Conservation (phyloP, 2,113 vertebrate species). For the Uria aalge region DNA sequence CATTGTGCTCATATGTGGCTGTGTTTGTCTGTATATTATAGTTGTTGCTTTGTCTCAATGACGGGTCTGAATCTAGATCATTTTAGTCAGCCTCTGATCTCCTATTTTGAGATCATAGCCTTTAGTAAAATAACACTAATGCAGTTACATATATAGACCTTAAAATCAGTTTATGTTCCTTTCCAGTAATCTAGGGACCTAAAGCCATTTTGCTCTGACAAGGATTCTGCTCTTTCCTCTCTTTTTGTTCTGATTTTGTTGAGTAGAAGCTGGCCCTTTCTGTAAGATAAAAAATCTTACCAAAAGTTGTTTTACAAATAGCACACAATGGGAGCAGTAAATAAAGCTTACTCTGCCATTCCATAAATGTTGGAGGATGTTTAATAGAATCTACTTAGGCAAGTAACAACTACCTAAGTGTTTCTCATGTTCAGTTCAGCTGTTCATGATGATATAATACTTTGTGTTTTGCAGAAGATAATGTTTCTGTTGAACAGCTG, state of each 20-base stretch:
- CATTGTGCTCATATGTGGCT: neutral
- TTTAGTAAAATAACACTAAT: neutral
- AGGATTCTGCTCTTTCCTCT: neutral
- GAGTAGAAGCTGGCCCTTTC: neutral
- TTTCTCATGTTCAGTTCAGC: neutral
- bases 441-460: neutral
- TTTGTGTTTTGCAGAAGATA: neutral
- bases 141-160: neutral
- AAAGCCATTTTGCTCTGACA: neutral
- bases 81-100: neutral
- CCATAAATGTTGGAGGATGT: neutral
- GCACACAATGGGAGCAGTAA: neutral
- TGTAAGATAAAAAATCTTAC: neutral
- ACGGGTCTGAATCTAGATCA: neutral
- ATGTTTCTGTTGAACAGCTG: neutral
- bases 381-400: neutral
- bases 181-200: neutral
- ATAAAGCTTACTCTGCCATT: neutral
- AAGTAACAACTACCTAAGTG: neutral
- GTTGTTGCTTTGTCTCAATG: neutral
- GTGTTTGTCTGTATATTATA: neutral
- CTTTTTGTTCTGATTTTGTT: neutral
- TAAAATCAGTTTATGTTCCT: neutral
- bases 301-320: neutral
- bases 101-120: neutral